Conservation (phyloP, 2,888 invertebrate genomes). For the Geophilus truncorum region DNA sequence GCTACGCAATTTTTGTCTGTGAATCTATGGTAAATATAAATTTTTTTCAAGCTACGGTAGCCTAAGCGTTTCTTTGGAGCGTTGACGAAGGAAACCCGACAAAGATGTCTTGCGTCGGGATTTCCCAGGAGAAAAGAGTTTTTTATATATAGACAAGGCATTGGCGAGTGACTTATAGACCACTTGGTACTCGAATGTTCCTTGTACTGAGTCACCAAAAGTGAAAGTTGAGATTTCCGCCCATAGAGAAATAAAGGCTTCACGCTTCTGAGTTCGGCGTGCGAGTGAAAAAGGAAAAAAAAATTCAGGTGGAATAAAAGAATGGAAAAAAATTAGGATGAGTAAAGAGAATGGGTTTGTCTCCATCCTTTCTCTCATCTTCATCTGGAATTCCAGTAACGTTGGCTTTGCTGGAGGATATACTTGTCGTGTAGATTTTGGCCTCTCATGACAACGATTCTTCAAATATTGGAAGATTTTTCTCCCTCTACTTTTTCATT, state of each 20-base stretch:
- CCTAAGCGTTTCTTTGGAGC: background rate
- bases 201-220: background rate
- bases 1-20: too few species aligned
- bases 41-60: too few species aligned
- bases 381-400: background rate
- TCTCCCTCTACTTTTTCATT: background rate
- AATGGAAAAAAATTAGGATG: background rate
- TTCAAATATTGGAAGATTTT: slow-evolving; percentile 6
- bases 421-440: slow-evolving; percentile 21
- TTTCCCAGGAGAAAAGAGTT: background rate
- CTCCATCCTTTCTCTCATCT: background rate
- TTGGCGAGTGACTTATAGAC: slow-evolving; percentile 8
- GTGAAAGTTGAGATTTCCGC: slow-evolving; percentile 5
- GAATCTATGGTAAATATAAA: too few species aligned
- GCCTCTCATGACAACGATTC: background rate
- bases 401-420: slow-evolving; percentile 13
- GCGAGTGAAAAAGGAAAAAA: background rate
- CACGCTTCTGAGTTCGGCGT: background rate
- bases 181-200: background rate
- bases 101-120: background rate
- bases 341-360: background rate
- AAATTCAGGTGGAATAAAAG: too few species aligned
- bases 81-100: background rate
- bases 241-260: slow-evolving; percentile 1
- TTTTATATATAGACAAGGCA: background rate